Conservation (phyloP, 2,888 invertebrate species). For the Imbricaverruca yamaguchii region DNA sequence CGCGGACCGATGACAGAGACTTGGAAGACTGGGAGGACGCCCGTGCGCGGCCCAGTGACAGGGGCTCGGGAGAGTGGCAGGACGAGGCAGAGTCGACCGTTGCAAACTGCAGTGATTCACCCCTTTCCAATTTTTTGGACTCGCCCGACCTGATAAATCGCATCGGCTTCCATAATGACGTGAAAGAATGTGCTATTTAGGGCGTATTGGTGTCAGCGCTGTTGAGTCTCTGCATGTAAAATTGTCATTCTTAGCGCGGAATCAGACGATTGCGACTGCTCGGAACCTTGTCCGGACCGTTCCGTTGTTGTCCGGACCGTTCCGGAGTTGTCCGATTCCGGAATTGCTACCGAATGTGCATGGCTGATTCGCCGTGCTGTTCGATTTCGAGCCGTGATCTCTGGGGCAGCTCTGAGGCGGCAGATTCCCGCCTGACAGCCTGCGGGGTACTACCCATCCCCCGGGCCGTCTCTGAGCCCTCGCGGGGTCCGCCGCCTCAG, state of each 20-base stretch:
- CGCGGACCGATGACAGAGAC: no score
- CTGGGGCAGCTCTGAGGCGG: neutral
- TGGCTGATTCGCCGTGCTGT: neutral
- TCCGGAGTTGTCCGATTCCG: neutral
- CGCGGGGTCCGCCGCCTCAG: neutral
- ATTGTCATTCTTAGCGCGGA: neutral
- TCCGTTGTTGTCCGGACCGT: neutral
- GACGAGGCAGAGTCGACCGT: conserved; percentile 8
- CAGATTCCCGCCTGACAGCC: neutral
- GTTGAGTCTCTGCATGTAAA: neutral
- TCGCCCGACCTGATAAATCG: neutral
- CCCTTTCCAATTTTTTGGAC: neutral
- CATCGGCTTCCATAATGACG: neutral
- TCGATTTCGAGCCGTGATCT: neutral
- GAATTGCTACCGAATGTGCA: neutral
- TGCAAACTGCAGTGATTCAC: neutral
- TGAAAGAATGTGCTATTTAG: neutral
- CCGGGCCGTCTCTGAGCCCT: conserved; percentile 1
- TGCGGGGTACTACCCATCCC: no score
- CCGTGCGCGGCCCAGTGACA: no score
- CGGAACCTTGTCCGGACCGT: neutral
- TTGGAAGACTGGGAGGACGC: no score
- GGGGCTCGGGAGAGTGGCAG: neutral
- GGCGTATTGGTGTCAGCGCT: neutral
- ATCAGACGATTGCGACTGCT: neutral